phyloP scores from a whole-genome alignment of 2,113 vertebrate species.

The Fregetta grallaria region DNA sequence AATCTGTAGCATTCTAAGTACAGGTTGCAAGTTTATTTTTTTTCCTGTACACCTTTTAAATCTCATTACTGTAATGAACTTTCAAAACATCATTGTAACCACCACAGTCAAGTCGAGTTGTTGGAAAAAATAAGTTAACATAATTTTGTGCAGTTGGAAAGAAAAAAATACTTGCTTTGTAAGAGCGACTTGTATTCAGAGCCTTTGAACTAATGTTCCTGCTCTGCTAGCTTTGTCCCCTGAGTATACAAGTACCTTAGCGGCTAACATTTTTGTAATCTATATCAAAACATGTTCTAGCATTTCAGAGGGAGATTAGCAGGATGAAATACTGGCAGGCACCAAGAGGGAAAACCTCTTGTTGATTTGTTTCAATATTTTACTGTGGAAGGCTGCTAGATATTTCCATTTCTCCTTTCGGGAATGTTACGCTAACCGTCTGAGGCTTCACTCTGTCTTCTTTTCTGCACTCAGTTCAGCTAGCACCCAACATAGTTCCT shows the following conservation, averaged over 20 bases:
- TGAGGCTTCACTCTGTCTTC: not conserved
- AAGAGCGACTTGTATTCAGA: slow-evolving; percentile 29
- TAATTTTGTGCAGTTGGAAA: not conserved
- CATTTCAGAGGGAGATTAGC: slow-evolving; percentile 68
- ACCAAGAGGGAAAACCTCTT: slow-evolving; percentile 48
- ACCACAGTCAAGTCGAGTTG: not conserved
- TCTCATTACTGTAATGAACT: not conserved
- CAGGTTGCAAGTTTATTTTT: not conserved
- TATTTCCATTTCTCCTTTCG: slow-evolving; percentile 18
- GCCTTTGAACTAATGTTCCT: slow-evolving; percentile 36
- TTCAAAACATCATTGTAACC: not conserved
- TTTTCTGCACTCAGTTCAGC: not conserved
- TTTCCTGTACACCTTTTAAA: not conserved
- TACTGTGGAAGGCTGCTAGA: not conserved
- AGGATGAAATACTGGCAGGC: slow-evolving; percentile 21
- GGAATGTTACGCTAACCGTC: not conserved
- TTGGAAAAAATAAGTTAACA: not conserved
- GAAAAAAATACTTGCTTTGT: slow-evolving; percentile 27
- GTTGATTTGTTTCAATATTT: slow-evolving; percentile 69
- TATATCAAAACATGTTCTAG: slow-evolving; percentile 56
- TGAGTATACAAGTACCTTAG: slow-evolving; percentile 21
- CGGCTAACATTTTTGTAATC: slow-evolving; percentile 37
- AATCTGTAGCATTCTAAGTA: not conserved
- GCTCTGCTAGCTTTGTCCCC: slow-evolving; percentile 1
- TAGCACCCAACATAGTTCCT: not conserved